A percentile compares a stretch with the other conserved stretches of the same genome.
Evolutionary conservation across 2,113 vertebrate species (phyloP).

Genomic region (Meles meles): DNA sequence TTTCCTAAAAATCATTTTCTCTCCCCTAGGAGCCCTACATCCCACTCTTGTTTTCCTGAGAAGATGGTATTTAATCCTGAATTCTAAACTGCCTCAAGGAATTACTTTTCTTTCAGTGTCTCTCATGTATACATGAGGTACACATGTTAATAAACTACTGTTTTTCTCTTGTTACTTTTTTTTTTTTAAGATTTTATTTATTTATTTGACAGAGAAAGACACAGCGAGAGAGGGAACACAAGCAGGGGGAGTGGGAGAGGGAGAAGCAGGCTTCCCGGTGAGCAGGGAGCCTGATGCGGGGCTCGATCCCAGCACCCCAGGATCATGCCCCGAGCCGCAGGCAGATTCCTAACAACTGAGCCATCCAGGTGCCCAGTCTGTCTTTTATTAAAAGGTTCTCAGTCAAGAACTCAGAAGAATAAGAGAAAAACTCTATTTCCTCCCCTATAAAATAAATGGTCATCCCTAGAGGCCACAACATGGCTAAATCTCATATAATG

Average conservation of each 20-base stretch:
- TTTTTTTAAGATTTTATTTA: no score
- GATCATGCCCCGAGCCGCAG: no score
- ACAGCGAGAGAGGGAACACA: no score
- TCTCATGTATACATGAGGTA: not conserved
- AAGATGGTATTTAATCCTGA: not conserved
- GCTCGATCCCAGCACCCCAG: no score
- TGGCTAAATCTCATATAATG: not conserved
- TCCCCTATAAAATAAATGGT: not conserved
- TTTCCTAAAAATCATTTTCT: not conserved
- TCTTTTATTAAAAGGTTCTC: not conserved
- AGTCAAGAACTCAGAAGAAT: not conserved
- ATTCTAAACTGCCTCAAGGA: not conserved
- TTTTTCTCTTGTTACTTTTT: not conserved
- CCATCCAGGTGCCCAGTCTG: not conserved
- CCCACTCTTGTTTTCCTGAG: not conserved
- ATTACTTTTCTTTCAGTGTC: not conserved
- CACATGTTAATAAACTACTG: not conserved
- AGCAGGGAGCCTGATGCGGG: no score
- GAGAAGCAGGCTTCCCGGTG: no score
- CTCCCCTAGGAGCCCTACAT: not conserved
- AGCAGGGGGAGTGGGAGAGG: no score
- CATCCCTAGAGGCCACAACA: not conserved
- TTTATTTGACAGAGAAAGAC: no score
- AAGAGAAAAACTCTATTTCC: not conserved
- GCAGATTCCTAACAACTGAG: no score